Percentiles rank a stretch among this genome's conserved stretches.
Evolutionary conservation across 2,888 invertebrate species (phyloP).

Genomic region (Homarus gammarus): DNA sequence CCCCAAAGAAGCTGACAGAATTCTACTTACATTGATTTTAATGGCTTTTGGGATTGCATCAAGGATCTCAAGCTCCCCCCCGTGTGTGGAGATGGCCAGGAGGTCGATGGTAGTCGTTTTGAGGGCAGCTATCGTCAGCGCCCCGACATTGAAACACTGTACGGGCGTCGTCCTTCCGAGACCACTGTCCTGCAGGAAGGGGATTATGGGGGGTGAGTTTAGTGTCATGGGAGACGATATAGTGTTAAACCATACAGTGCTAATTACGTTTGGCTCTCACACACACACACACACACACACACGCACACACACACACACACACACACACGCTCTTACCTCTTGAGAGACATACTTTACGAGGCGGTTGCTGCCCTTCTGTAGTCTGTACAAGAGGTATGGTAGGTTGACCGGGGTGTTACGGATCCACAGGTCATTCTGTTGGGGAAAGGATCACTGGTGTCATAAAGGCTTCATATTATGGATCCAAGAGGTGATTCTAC

Average conservation of each 20-base stretch:
- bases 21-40: slow-evolving; percentile 57
- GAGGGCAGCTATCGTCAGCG: slow-evolving; percentile 62
- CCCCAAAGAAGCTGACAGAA: too few species aligned
- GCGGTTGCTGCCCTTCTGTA: slow-evolving; percentile 72
- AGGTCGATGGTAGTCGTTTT: slow-evolving; percentile 43
- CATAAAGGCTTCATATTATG: too few species aligned
- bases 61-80: slow-evolving; percentile 68
- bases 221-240: too few species aligned
- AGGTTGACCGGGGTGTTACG: slow-evolving; percentile 60
- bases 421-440: slow-evolving; percentile 66
- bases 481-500: too few species aligned
- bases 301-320: too few species aligned
- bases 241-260: too few species aligned
- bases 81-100: slow-evolving; percentile 71
- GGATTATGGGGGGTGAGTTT: too few species aligned
- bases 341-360: slow-evolving; percentile 60
- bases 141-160: slow-evolving; percentile 65
- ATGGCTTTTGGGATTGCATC: slow-evolving; percentile 22
- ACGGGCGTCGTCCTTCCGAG: slow-evolving; percentile 53
- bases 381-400: slow-evolving; percentile 51
- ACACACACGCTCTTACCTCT: slow-evolving; percentile 57
- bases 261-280: too few species aligned
- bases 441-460: neutral
- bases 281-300: too few species aligned
- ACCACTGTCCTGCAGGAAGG: slow-evolving; percentile 61